Base-by-base conservation (phyloP, 2,888 invertebrate genomes). In the Asteroscopus sphinx region DNA sequence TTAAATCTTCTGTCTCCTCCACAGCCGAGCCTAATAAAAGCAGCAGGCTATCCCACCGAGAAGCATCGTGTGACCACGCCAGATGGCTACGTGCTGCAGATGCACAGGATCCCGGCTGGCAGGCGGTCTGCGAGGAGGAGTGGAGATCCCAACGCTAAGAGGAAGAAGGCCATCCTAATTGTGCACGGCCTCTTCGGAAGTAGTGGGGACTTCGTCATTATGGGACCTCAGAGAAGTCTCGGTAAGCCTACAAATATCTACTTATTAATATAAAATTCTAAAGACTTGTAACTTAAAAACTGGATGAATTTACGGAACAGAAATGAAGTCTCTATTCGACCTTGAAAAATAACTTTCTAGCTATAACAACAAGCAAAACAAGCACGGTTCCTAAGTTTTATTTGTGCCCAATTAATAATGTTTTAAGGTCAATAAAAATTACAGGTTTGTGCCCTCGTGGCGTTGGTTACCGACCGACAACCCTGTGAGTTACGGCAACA, bases 171-270 rank as follows among this genome's bases (percentile, higher is more conserved):
- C 0, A 88, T 96, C 2, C 80, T 96, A 6, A 66, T 96, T 5
- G 87, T 95, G 56, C 96, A 96, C 63, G 96, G 97, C 0, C 81
- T 97, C 0, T 73, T 96, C 3, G 96, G 96, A 1, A 95, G 96
- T 72, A 96, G 96, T 4, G 95, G 96, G 0, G 96, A 96, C 79
- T 97, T 96, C 94, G 89, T 97, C 5, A 93, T 96, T 58, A 96
- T 96, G 93, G 95, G 96, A 0, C 96, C 96, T 0, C 92, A 95
- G 52, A 95, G 95, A 71, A 96, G 96, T 72, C 85, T 97, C 21
- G 95, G 96, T 96, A 85, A 39, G 61, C 15, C 2, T 21, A 6
- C 6, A 21, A 21, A 21, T 4, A 21, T 21, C 4, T 21, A 3
- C 4, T 21, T 21, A n/a, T n/a, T n/a, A n/a, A n/a, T n/a, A n/a